phyloP scores from a whole-genome alignment of 2,888 invertebrate species.

The Cynaeus angustus region DNA sequence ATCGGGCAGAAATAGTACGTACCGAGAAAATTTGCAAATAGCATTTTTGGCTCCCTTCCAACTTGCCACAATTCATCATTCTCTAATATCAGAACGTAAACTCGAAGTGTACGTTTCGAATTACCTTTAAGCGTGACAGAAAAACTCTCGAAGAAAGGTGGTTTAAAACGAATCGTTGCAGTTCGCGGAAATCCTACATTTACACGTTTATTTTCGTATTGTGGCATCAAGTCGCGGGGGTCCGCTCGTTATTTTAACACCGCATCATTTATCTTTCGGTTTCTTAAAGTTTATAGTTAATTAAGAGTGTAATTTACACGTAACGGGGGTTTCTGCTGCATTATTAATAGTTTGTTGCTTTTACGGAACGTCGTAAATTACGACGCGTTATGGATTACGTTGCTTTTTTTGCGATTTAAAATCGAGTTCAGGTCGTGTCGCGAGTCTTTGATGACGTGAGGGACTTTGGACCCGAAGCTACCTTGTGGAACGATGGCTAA shows the following conservation, averaged over 20 bases:
- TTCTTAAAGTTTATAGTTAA: constrained; percentile 59
- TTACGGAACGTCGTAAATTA: constrained; percentile 15
- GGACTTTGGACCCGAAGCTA: constrained; percentile 59
- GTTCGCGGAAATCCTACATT: constrained; percentile 29
- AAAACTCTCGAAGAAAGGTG: constrained; percentile 52
- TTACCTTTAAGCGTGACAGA: constrained; percentile 58
- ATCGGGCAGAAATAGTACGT: constrained; percentile 40
- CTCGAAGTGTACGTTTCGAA: constrained; percentile 59
- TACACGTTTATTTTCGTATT: constrained; percentile 49
- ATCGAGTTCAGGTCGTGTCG: constrained; percentile 57
- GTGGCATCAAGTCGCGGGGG: constrained; percentile 58
- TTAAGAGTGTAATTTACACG: constrained; percentile 57
- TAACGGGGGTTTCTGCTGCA: constrained; percentile 53
- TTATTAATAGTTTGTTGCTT: constrained; percentile 53
- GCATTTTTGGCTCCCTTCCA: constrained; percentile 54
- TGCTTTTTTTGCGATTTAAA: constrained; percentile 50
- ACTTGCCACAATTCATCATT: constrained; percentile 61
- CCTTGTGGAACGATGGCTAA: constrained; percentile 60
- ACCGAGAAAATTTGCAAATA: constrained; percentile 51
- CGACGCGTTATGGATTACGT: constrained; percentile 27
- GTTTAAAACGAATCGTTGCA: constrained; percentile 34
- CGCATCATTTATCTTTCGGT: constrained; percentile 58
- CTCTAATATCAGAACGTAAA: constrained; percentile 60
- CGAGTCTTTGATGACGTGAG: constrained; percentile 61
- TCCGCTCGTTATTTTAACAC: constrained; percentile 56